A percentile compares a stretch with the other conserved stretches of the same genome.
These are phyloP conservation scores for Cheilosia vernalis DNA, from an alignment of 2,888 invertebrate genomes.

Conservation along the genomic window DNA sequence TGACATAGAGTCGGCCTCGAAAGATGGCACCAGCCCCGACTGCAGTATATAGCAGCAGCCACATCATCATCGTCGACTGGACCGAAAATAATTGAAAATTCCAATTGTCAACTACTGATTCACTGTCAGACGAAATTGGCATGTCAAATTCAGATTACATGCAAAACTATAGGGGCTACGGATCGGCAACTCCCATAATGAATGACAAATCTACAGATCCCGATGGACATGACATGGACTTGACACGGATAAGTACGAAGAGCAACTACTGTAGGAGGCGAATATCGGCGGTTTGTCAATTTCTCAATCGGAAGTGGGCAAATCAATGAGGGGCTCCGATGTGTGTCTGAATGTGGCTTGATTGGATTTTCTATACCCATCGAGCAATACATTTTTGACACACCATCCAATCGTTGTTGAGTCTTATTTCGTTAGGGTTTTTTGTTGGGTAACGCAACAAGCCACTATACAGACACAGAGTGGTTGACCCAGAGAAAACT, in stretches of 20 bases:
- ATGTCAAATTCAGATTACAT: slow-evolving; percentile 82
- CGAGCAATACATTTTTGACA: slow-evolving; percentile 49
- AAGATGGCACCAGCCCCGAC: slow-evolving; percentile 34
- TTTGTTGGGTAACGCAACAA: slow-evolving; percentile 80
- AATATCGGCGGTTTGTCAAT: slow-evolving; percentile 79
- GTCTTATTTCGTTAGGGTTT: not conserved
- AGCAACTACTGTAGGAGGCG: slow-evolving; percentile 83
- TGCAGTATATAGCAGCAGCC: slow-evolving; percentile 17
- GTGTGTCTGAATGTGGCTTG: slow-evolving; percentile 77
- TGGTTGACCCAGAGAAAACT: too few relatives aligned
- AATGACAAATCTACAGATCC: slow-evolving; percentile 73
- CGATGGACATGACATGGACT: slow-evolving; percentile 79
- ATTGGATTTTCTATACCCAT: slow-evolving; percentile 47
- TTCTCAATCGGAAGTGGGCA: slow-evolving; percentile 78
- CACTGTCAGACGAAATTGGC: slow-evolving; percentile 82
- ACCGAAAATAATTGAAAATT: slow-evolving; percentile 83
- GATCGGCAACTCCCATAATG: slow-evolving; percentile 77
- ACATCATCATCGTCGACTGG: slow-evolving; percentile 69
- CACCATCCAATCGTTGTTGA: slow-evolving; percentile 28
- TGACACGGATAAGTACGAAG: slow-evolving; percentile 81
- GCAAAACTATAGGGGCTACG: slow-evolving; percentile 79
- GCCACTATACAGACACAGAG: slow-evolving; percentile 47
- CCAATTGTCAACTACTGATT: slow-evolving; percentile 82
- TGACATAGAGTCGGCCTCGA: slow-evolving; percentile 36
- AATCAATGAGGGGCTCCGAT: slow-evolving; percentile 79